Evolutionary conservation across 2,113 vertebrate species (phyloP), one percentile per base, ranked within the genome.

Genomic region (Mystacornis crossleyi): DNA sequence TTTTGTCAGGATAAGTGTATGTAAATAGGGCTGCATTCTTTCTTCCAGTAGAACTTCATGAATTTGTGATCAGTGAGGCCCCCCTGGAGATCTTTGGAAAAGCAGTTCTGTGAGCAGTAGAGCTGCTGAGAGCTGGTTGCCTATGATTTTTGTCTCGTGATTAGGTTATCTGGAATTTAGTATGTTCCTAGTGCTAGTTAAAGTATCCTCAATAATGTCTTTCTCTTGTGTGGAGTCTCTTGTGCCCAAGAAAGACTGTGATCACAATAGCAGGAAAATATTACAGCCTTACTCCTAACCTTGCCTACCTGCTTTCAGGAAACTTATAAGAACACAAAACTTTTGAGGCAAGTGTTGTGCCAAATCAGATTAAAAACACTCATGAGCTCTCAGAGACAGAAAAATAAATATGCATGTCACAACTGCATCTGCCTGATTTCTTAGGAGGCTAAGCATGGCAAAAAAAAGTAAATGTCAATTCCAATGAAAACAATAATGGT

Each of bases 141-240:
- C n/a, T 70, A 60, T 92, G 94, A 95, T 95, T 95, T 93, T 89
- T 86, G 43, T 40, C 60, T 83, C 2, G 0, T 74, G 82, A 95
- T 95, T 90, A 90, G 86, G 83, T 95, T 92, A 90, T 89, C 93
- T 92, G 80, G 82, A 92, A 92, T 95, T 95, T 95, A 93, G 64
- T 95, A 86, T 66, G 93, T 93, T 96, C 92, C 86, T 92, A 62
- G 75, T 78, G 89, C 86, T 90, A 83, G 86, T 86, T 93, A 90
- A 89, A 90, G 75, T 54, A 90, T 50, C 67, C 51, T 82, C 81
- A 77, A 16, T 96, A 93, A 94, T 85, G 38, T 87, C 26, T 95
- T 9, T 90, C 28, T 91, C 54, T 83, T 58, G 42, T 1, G 0
- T 70, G 75, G 34, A 62, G 70, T 90, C 94, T 95, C 80, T 55